Evolutionary conservation across 2,113 vertebrate genomes (phyloP), one percentile per base, ranked within the genome.

Genomic region (Picathartes gymnocephalus): DNA sequence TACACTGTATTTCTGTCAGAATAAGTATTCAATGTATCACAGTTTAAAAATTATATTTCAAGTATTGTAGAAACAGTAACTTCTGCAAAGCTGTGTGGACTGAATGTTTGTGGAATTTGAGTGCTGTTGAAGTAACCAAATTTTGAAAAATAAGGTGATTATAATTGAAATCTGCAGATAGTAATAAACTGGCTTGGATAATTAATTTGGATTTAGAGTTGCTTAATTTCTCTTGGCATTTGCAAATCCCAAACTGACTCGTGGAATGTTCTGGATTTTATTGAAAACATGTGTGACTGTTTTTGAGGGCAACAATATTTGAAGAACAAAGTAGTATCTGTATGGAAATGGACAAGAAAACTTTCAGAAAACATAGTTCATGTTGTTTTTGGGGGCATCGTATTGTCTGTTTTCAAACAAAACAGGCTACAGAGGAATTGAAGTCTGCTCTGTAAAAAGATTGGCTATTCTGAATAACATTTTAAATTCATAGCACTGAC

Each of bases 211-310:
- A 47, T 83, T 90, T 90, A 83, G 88, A 66, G 68, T 95, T 96
- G 82, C 93, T 94, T 96, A 81, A 94, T 83, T 71, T 91, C 77
- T 96, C 25, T 73, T 90, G 83, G 81, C 53, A 66, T 82, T 76
- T 92, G 65, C 33, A 92, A 89, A 91, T 92, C 96, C 91, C 93
- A 95, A 6, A 54, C 64, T 65, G 56, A 83, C 69, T 81, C 60
- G 54, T 88, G 90, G 91, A 82, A 86, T 88, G 79, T 62, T 94
- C 95, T 78, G 56, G 81, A 72, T 79, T 86, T 94, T 64, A 96
- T 87, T 83, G 88, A 86, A 96, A 97, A 81, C 95, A 96, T 35
- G 79, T 94, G 92, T 89, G 71, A 66, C 57, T 84, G 35, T 44
- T 92, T 33, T 57, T 45, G 81, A 81, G 77, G 71, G 82, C 61